These are phyloP conservation scores for Macrostomum lignano DNA, from an alignment of 1,140 invertebrate species.

Conservation along the genomic window DNA sequence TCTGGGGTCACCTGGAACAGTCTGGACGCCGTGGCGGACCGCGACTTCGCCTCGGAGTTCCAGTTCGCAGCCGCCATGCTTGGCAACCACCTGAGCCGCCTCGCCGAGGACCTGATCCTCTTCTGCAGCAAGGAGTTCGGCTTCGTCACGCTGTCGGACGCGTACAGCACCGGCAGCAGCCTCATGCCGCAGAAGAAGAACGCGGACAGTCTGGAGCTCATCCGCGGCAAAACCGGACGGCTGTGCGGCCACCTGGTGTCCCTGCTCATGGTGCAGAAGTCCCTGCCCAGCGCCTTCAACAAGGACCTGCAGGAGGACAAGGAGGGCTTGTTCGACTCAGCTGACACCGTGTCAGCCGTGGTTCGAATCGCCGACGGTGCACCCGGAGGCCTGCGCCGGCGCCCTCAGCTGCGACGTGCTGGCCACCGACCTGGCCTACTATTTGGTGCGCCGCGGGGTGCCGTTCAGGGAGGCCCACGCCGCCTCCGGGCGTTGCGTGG, in stretches of 20 bases:
- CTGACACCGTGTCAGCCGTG: too few species aligned
- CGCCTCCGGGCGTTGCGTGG: conserved; percentile 38
- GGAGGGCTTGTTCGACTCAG: too few species aligned
- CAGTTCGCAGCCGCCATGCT: conserved; percentile 30
- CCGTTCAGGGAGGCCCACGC: conserved; percentile 46
- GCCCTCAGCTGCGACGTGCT: conserved; percentile 44
- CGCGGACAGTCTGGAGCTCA: conserved; percentile 49
- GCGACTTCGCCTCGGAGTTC: conserved; percentile 38
- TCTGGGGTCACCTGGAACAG: conserved; percentile 40
- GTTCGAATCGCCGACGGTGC: too few species aligned
- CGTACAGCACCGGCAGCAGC: conserved; percentile 47
- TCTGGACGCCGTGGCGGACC: conserved; percentile 38
- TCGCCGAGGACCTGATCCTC: conserved; percentile 50
- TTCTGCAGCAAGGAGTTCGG: conserved; percentile 47
- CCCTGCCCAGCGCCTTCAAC: too few species aligned
- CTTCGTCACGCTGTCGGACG: conserved; percentile 41
- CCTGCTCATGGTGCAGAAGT: too few species aligned
- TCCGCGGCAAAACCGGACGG: conserved; percentile 36
- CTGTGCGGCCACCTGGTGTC: conserved; percentile 27
- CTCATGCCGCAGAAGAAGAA: conserved; percentile 62
- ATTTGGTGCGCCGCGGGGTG: conserved; percentile 44
- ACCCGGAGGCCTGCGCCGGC: too few species aligned
- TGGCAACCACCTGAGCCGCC: conserved; percentile 37
- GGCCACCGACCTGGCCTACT: conserved; percentile 50
- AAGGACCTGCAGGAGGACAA: too few species aligned